Percentiles rank a stretch among this genome's conserved stretches.
Conservation (phyloP, 1,140 invertebrate species). For the Aphelinus atriplicis region DNA sequence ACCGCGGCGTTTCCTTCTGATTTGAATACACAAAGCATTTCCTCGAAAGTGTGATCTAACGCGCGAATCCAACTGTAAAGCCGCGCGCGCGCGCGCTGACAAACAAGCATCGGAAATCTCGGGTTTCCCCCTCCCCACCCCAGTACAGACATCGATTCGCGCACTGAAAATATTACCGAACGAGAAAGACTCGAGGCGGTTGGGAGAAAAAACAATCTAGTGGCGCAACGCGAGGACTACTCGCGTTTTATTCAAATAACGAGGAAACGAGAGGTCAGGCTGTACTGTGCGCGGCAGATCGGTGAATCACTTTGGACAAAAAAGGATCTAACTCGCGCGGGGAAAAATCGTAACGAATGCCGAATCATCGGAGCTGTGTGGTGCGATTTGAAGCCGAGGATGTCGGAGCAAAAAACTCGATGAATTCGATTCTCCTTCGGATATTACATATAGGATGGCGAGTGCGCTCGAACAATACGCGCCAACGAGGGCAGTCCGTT, state of each 20-base stretch:
- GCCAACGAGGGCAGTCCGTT: slow-evolving; percentile 33
- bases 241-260: slow-evolving; percentile 38
- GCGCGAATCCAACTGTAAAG: not conserved
- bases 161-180: too few species aligned
- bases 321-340: slow-evolving; percentile 9
- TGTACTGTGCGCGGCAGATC: not conserved
- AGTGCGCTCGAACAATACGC: slow-evolving; percentile 5
- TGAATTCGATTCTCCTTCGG: too few species aligned
- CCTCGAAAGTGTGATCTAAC: not conserved
- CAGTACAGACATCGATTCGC: too few species aligned
- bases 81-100: too few species aligned
- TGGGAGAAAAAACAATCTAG: too few species aligned
- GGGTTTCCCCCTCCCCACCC: too few species aligned
- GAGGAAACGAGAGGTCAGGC: not conserved
- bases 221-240: not conserved
- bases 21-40: slow-evolving; percentile 12
- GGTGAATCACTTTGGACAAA: slow-evolving; percentile 26
- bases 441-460: too few species aligned
- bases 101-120: slow-evolving; percentile 9
- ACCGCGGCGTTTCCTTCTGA: not conserved
- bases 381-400: too few species aligned
- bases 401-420: too few species aligned
- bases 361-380: not conserved
- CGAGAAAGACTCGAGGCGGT: too few species aligned
- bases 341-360: slow-evolving; percentile 23